A percentile compares a stretch with the other conserved stretches of the same genome.
Evolutionary conservation across 2,113 vertebrate genomes (phyloP).

Genomic region (Rhombomys opimus): DNA sequence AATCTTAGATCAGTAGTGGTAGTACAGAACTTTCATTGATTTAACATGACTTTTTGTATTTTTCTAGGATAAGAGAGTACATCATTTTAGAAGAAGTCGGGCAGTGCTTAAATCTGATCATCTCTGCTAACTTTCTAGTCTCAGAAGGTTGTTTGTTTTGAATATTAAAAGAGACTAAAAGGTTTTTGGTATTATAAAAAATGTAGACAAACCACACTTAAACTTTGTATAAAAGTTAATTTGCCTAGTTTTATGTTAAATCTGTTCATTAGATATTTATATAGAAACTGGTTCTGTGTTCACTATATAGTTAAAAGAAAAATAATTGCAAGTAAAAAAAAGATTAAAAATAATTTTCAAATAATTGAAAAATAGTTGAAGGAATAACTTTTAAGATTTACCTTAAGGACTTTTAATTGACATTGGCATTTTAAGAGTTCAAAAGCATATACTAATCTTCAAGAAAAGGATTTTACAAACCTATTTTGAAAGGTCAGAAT

Average conservation of each 20-base stretch:
- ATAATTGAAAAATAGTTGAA: slow-evolving; percentile 55
- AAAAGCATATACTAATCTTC: slow-evolving; percentile 67
- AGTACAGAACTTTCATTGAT: slow-evolving; percentile 41
- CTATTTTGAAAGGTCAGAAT: slow-evolving; percentile 79
- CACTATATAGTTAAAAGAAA: slow-evolving; percentile 69
- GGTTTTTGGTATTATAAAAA: slow-evolving; percentile 72
- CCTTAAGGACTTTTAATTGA: slow-evolving; percentile 72
- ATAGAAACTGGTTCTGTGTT: slow-evolving; percentile 79
- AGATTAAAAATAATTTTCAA: slow-evolving; percentile 65
- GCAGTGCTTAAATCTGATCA: slow-evolving; percentile 84
- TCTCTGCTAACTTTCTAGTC: slow-evolving; percentile 67
- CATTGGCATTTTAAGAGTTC: slow-evolving; percentile 71
- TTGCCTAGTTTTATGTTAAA: slow-evolving; percentile 74
- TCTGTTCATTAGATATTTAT: slow-evolving; percentile 68
- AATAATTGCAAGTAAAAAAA: slow-evolving; percentile 63
- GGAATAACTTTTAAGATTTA: slow-evolving; percentile 68
- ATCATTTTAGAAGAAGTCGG: slow-evolving; percentile 88
- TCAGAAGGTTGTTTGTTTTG: slow-evolving; percentile 60
- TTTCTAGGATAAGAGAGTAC: slow-evolving; percentile 84
- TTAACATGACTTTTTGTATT: slow-evolving; percentile 63
- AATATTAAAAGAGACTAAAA: slow-evolving; percentile 73
- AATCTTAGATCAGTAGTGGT: slow-evolving; percentile 39
- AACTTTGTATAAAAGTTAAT: slow-evolving; percentile 64
- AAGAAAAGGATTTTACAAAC: slow-evolving; percentile 62
- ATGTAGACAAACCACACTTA: slow-evolving; percentile 68